Evolutionary conservation across 1,140 invertebrate genomes (phyloP).

Genomic region (Ladona fulva): DNA sequence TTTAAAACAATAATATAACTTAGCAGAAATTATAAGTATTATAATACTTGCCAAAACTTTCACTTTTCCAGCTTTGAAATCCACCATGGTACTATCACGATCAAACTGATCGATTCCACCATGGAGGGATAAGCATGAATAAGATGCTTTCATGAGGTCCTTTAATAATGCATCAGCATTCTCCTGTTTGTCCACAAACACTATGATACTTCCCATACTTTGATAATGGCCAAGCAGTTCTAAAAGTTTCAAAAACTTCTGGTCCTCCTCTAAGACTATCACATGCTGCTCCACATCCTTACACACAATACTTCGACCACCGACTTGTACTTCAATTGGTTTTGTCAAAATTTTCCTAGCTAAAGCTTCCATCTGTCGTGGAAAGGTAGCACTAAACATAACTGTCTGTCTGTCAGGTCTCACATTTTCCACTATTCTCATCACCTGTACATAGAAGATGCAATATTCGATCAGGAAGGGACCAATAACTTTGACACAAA

Average conservation of each 20-base stretch:
- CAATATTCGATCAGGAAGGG: no score
- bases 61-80: constrained; percentile 90
- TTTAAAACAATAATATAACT: no score
- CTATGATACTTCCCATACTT: constrained; percentile 85
- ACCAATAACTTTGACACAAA: no score
- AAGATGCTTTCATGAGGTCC: constrained; percentile 94
- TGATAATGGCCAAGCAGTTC: constrained; percentile 93
- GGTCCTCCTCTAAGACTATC: constrained; percentile 88
- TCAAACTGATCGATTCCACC: constrained; percentile 99
- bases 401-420: constrained; percentile 96
- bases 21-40: background rate
- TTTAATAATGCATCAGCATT: constrained; percentile 90
- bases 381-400: constrained; percentile 98
- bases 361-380: constrained; percentile 96
- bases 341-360: constrained; percentile 87
- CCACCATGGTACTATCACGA: constrained; percentile 92
- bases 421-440: constrained; percentile 96
- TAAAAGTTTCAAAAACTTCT: constrained; percentile 95
- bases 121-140: constrained; percentile 92
- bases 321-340: constrained; percentile 97
- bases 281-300: constrained; percentile 97
- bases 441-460: constrained; percentile 49
- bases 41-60: constrained; percentile 45
- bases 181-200: constrained; percentile 99
- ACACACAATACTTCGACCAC: constrained; percentile 93